A percentile compares a stretch with the other conserved stretches of the same genome.
Evolutionary conservation across 2,888 invertebrate species (phyloP).

Genomic region (Ophion ventricosus): DNA sequence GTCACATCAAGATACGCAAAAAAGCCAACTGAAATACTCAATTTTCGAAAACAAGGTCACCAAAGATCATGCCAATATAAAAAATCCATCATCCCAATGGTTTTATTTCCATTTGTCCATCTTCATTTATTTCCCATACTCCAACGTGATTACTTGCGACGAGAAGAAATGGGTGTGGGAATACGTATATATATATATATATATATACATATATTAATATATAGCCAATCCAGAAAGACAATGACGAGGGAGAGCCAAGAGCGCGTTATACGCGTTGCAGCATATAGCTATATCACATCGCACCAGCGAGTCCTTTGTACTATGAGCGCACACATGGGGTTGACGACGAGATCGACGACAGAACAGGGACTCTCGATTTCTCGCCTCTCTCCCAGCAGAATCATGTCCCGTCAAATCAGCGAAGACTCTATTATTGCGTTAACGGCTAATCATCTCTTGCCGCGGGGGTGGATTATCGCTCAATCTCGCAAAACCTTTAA

Average conservation of each 20-base stretch:
- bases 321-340: slow-evolving; percentile 45
- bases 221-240: slow-evolving; percentile 60
- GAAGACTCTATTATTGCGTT: slow-evolving; percentile 74
- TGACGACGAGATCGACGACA: slow-evolving; percentile 66
- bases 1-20: neutral
- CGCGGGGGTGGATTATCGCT: slow-evolving; percentile 58
- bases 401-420: slow-evolving; percentile 70
- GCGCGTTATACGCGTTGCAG: slow-evolving; percentile 32
- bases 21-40: neutral
- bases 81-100: slow-evolving; percentile 44
- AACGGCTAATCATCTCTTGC: slow-evolving; percentile 76
- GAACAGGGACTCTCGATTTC: slow-evolving; percentile 56
- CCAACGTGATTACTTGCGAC: slow-evolving; percentile 44
- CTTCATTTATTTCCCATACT: slow-evolving; percentile 26
- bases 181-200: slow-evolving; percentile 15
- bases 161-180: slow-evolving; percentile 30
- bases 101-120: slow-evolving; percentile 22
- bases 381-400: slow-evolving; percentile 59
- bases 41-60: slow-evolving; percentile 4
- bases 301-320: slow-evolving; percentile 60
- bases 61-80: slow-evolving; percentile 31
- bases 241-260: slow-evolving; percentile 56
- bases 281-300: slow-evolving; percentile 28
- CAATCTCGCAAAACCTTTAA: slow-evolving; percentile 59
- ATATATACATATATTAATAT: slow-evolving; percentile 41